Conservation (phyloP, 2,113 vertebrate species). For the Rhea pennata region DNA sequence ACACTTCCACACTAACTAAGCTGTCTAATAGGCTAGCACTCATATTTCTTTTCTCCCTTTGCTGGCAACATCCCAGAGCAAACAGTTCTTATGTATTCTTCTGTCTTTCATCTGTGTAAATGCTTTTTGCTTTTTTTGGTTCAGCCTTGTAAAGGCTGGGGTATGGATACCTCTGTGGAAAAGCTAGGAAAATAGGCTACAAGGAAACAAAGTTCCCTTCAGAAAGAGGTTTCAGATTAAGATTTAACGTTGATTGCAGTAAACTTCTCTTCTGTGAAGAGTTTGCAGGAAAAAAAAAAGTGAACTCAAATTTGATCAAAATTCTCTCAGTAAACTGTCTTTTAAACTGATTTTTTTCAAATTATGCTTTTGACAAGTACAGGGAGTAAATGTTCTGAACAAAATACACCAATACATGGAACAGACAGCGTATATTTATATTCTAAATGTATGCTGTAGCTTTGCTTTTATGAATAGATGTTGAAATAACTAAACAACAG, state of each 20-base stretch:
- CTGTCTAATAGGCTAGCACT: background rate
- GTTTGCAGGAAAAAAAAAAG: background rate
- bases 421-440: background rate
- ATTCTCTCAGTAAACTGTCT: background rate
- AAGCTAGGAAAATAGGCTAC: background rate
- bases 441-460: constrained; percentile 38
- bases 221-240: background rate
- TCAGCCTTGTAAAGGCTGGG: background rate
- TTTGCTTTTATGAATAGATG: background rate
- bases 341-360: constrained; percentile 10
- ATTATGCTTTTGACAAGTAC: background rate
- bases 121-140: background rate
- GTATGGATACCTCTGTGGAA: background rate
- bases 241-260: background rate
- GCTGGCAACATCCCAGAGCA: background rate
- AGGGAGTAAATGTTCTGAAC: constrained; percentile 1
- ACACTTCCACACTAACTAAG: background rate
- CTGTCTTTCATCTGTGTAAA: background rate
- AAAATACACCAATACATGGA: background rate
- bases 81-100: background rate
- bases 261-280: background rate
- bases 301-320: background rate
- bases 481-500: constrained; percentile 33
- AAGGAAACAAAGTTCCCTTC: background rate
- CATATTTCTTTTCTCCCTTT: background rate